Percentiles rank a stretch among this genome's conserved stretches.
These are phyloP conservation scores for Clupea harengus DNA, from an alignment of 2,113 vertebrate species.

Conservation along the genomic window DNA sequence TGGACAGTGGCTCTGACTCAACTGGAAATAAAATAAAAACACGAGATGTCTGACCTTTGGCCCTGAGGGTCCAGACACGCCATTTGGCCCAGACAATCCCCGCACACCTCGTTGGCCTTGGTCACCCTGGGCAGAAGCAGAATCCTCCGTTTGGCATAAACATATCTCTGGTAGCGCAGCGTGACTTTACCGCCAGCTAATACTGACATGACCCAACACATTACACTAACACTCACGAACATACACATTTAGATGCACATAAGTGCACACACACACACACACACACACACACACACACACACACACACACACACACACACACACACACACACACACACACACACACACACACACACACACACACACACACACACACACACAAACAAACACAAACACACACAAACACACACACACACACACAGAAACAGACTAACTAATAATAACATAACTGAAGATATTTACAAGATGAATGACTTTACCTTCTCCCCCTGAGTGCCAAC, in stretches of 20 bases:
- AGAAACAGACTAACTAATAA: background rate
- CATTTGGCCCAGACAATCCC: slow-evolving; percentile 79
- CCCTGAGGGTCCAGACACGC: slow-evolving; percentile 78
- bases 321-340: background rate
- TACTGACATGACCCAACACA: background rate
- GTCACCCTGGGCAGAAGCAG: slow-evolving; percentile 71
- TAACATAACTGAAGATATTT: background rate
- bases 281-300: background rate
- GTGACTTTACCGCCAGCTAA: background rate
- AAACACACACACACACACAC: too few relatives aligned
- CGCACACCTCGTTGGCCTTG: slow-evolving; percentile 84
- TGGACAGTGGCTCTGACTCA: background rate
- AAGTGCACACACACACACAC: background rate
- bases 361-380: background rate
- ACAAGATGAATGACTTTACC: slow-evolving; percentile 60
- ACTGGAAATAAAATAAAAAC: background rate
- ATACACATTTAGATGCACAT: background rate
- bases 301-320: too few relatives aligned
- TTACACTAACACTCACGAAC: background rate
- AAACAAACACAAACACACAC: background rate
- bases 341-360: background rate
- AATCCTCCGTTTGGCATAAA: background rate
- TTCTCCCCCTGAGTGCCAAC: slow-evolving; percentile 84
- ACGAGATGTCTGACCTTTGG: slow-evolving; percentile 72
- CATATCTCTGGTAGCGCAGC: too few relatives aligned